Evolutionary conservation across 2,113 vertebrate genomes (phyloP).

Genomic region (Eleginops maclovinus): DNA sequence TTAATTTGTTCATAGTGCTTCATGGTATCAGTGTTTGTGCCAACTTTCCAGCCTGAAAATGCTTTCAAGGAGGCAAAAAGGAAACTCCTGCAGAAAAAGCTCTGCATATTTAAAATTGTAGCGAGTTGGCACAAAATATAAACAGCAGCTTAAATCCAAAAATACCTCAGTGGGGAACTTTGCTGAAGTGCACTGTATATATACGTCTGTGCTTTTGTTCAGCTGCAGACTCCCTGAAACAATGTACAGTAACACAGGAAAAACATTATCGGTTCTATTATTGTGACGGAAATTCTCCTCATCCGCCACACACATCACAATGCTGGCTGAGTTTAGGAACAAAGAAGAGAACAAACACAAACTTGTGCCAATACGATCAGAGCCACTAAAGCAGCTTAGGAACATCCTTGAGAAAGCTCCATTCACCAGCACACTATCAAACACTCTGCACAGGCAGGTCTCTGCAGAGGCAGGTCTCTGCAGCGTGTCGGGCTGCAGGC

Average conservation of each 20-base stretch:
- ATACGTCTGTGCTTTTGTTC: constrained; percentile 22
- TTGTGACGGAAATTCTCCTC: constrained; percentile 67
- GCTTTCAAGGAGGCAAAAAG: not conserved
- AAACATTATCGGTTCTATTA: constrained; percentile 62
- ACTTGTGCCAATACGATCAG: constrained; percentile 43
- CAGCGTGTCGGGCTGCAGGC: not conserved
- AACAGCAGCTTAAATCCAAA: constrained; percentile 14
- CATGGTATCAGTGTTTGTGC: not conserved
- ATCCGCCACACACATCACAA: constrained; percentile 56
- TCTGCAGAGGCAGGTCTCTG: not conserved
- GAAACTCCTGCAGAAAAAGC: not conserved
- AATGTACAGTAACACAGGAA: constrained; percentile 69
- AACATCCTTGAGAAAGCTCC: constrained; percentile 9
- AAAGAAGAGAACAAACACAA: constrained; percentile 55
- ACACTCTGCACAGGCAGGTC: not conserved
- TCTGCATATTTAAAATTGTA: not conserved
- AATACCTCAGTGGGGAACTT: constrained; percentile 4
- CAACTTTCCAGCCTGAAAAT: not conserved
- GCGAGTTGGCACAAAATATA: not conserved
- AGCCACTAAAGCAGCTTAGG: constrained; percentile 31
- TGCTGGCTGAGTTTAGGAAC: constrained; percentile 61
- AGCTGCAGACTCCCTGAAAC: constrained; percentile 47
- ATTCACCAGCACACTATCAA: not conserved
- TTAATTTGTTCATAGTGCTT: constrained; percentile 14
- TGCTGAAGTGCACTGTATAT: not conserved